phyloP scores from a whole-genome alignment of 2,113 vertebrate species.

The Centropus unirufus region DNA sequence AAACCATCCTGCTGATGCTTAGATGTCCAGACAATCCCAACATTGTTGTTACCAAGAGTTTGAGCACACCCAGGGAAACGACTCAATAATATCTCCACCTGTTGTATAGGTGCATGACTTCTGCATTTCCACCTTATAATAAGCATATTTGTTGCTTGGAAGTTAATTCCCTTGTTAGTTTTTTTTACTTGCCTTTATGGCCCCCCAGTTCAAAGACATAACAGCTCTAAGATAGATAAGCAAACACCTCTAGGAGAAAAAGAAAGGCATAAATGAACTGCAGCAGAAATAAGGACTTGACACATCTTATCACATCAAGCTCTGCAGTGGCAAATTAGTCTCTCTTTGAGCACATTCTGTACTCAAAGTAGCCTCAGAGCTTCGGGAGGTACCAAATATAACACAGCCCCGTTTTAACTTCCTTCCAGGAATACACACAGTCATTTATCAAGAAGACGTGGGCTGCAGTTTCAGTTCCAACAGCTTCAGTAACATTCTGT shows the following conservation, averaged over 20 bases:
- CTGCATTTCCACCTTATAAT: neutral
- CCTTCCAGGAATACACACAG: slow-evolving; percentile 50
- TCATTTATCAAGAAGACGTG: slow-evolving; percentile 42
- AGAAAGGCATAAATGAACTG: neutral
- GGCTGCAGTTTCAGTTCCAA: slow-evolving; percentile 38
- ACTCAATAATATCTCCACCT: neutral
- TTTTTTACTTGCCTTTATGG: neutral
- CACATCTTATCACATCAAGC: slow-evolving; percentile 22
- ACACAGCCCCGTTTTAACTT: slow-evolving; percentile 38
- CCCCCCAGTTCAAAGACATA: neutral
- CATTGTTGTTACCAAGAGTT: neutral
- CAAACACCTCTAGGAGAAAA: neutral
- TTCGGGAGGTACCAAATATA: slow-evolving; percentile 58
- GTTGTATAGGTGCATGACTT: fast-evolving
- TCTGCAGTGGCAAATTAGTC: slow-evolving; percentile 3
- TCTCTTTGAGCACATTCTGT: slow-evolving; percentile 47
- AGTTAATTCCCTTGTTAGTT: neutral
- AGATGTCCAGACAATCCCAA: neutral
- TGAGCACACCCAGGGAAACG: fast-evolving
- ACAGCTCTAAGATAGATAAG: neutral
- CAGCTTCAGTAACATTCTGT: neutral
- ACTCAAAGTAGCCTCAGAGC: slow-evolving; percentile 26
- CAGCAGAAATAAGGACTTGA: slow-evolving; percentile 5
- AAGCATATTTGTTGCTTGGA: neutral
- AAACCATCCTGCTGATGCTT: neutral